Conservation (phyloP, 2,797 vertebrate species). For the Lithobates pipiens region DNA sequence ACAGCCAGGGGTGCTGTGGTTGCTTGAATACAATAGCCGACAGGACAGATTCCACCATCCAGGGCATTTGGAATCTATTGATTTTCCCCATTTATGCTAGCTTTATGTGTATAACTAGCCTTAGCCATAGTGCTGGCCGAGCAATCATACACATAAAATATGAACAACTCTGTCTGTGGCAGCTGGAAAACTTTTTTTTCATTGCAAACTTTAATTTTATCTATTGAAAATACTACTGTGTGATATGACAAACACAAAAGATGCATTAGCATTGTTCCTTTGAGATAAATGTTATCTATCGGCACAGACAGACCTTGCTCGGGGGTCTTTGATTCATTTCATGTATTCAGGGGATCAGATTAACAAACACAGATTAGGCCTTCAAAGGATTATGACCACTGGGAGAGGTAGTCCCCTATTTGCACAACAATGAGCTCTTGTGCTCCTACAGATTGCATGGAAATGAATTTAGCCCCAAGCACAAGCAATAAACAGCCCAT, state of each 20-base stretch:
- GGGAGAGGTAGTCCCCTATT: constrained; percentile 14
- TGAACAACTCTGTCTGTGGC: too few relatives aligned
- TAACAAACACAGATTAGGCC: neutral
- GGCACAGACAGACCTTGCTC: neutral
- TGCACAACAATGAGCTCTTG: constrained; percentile 35
- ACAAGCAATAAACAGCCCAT: constrained; percentile 24
- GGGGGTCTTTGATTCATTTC: neutral
- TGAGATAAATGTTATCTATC: too few relatives aligned
- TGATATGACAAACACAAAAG: too few relatives aligned
- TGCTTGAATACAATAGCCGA: too few relatives aligned
- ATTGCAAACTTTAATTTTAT: neutral
- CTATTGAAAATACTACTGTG: neutral
- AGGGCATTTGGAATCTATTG: too few relatives aligned
- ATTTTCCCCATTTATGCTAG: too few relatives aligned
- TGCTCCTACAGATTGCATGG: constrained; percentile 49
- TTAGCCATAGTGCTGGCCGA: too few relatives aligned
- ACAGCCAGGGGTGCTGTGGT: too few relatives aligned
- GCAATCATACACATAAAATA: too few relatives aligned
- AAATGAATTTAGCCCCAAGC: constrained; percentile 39
- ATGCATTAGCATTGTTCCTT: neutral
- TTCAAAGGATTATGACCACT: constrained; percentile 1
- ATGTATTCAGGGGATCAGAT: neutral
- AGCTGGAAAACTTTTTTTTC: too few relatives aligned
- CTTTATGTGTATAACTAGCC: too few relatives aligned
- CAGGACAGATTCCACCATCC: too few relatives aligned